Evolutionary conservation across 2,113 vertebrate species (phyloP).

Genomic region (Athene cunicularia): DNA sequence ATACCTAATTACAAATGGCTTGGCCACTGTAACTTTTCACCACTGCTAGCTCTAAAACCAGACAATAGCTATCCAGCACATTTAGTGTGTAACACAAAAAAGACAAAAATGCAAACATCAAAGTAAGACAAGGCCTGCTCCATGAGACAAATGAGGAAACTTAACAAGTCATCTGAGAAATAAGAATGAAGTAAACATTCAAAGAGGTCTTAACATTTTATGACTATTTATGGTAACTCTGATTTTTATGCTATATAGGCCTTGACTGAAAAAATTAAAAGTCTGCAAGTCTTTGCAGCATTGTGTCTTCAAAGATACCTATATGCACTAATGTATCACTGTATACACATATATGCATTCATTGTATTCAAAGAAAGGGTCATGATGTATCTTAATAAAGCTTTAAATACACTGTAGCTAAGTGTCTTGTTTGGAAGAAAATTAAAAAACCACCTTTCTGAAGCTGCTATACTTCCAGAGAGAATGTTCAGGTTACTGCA

Average conservation of each 20-base stretch:
- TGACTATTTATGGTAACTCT: neutral
- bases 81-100: neutral
- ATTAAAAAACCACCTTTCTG: neutral
- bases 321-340: neutral
- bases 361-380: neutral
- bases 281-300: neutral
- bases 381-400: neutral
- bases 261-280: neutral
- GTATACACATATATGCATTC: rapidly evolving
- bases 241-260: neutral
- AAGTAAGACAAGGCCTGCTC: neutral
- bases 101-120: neutral
- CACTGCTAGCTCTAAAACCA: neutral
- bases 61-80: neutral
- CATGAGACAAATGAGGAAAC: neutral
- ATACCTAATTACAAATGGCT: neutral
- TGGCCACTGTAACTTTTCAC: neutral
- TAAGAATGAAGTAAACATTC: neutral
- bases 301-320: neutral
- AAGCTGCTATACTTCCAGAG: neutral
- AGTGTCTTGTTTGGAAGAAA: neutral
- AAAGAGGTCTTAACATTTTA: neutral
- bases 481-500: neutral
- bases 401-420: neutral
- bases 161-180: neutral